Conservation (phyloP, 2,113 vertebrate species). For the Channa argus region DNA sequence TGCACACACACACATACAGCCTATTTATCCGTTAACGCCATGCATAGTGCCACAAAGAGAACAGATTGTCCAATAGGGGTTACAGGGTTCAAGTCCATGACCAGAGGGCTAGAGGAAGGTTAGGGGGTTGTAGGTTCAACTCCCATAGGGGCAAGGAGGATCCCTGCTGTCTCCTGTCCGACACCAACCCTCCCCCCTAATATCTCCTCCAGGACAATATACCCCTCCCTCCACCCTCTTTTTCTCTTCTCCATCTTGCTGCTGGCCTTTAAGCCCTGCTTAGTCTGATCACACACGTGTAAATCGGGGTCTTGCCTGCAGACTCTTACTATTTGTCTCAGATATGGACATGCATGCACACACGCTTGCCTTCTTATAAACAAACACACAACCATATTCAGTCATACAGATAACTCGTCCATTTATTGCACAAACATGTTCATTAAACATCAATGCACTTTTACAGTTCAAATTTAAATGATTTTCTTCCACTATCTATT, state of each 20-base stretch:
- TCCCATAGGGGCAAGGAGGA: slow-evolving; percentile 70
- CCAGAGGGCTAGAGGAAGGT: slow-evolving; percentile 73
- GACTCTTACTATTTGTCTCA: slow-evolving; percentile 49
- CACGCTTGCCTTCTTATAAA: slow-evolving; percentile 17
- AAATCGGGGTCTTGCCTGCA: slow-evolving; percentile 65
- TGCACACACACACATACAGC: slow-evolving; percentile 21
- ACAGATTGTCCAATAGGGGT: slow-evolving; percentile 78
- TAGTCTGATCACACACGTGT: slow-evolving; percentile 74
- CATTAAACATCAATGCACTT: slow-evolving; percentile 15
- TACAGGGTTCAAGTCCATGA: slow-evolving; percentile 78
- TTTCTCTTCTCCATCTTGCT: slow-evolving; percentile 44
- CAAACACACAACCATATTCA: slow-evolving; percentile 32
- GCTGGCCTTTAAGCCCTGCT: slow-evolving; percentile 65
- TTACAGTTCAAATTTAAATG: slow-evolving; percentile 56
- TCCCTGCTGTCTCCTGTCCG: slow-evolving; percentile 68
- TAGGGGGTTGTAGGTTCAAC: slow-evolving; percentile 74
- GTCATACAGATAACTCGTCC: slow-evolving; percentile 24
- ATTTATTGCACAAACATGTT: slow-evolving; percentile 47
- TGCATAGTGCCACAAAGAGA: slow-evolving; percentile 57
- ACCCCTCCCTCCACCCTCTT: slow-evolving; percentile 28
- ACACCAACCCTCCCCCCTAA: slow-evolving; percentile 14
- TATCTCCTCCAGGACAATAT: slow-evolving; percentile 62
- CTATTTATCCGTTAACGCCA: slow-evolving; percentile 74
- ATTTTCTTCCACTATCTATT: slow-evolving; percentile 36
- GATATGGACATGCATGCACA: slow-evolving; percentile 39